Conservation (phyloP, 1,140 invertebrate species). For the Calephelis nemesis region DNA sequence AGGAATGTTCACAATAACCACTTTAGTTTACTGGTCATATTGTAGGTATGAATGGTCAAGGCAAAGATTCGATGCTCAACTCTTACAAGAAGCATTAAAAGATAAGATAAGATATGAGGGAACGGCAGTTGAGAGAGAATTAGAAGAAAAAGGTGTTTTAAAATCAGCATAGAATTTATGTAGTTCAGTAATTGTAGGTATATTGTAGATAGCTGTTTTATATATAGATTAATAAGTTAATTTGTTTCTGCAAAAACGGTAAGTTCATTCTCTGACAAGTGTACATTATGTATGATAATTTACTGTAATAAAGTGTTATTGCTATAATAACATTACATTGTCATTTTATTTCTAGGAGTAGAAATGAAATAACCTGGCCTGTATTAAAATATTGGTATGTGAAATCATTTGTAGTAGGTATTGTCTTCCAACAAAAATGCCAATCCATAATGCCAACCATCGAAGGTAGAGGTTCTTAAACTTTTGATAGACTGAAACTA, state of each 20-base stretch:
- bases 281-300: too few relatives aligned
- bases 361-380: too few relatives aligned
- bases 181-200: neutral
- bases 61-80: slow-evolving; percentile 75
- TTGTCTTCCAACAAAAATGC: too few relatives aligned
- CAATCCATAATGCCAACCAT: too few relatives aligned
- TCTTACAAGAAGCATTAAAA: slow-evolving; percentile 72
- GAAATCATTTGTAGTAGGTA: too few relatives aligned
- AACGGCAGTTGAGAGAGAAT: slow-evolving; percentile 63
- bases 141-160: slow-evolving; percentile 61
- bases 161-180: slow-evolving; percentile 51
- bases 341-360: too few relatives aligned
- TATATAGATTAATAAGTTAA: neutral
- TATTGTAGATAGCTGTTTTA: slow-evolving; percentile 3
- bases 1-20: slow-evolving; percentile 77
- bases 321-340: too few relatives aligned
- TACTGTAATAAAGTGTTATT: too few relatives aligned
- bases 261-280: too few relatives aligned
- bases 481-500: too few relatives aligned
- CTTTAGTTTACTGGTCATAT: slow-evolving; percentile 80
- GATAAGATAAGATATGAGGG: slow-evolving; percentile 74
- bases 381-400: too few relatives aligned
- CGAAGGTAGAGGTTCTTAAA: too few relatives aligned
- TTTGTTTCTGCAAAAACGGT: neutral
- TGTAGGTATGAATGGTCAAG: slow-evolving; percentile 79